These are phyloP conservation scores for Otus sunia DNA, from an alignment of 2,113 vertebrate species.

Conservation along the genomic window DNA sequence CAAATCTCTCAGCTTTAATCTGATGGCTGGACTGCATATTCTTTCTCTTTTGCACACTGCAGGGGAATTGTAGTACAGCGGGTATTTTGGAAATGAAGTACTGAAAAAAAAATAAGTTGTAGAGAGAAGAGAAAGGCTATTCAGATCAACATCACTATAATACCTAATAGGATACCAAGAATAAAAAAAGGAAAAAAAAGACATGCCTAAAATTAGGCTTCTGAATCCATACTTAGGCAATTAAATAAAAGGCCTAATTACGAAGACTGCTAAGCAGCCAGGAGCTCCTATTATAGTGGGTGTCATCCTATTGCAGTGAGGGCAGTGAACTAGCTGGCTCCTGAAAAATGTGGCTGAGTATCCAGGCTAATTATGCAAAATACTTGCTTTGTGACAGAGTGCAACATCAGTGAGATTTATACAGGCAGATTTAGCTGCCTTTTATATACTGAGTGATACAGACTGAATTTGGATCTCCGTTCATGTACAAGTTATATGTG, in stretches of 20 bases:
- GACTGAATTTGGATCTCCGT: neutral
- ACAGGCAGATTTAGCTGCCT: neutral
- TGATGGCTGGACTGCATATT: neutral
- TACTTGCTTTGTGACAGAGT: constrained; percentile 8
- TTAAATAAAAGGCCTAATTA: constrained; percentile 40
- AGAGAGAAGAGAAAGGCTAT: neutral
- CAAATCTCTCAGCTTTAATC: neutral
- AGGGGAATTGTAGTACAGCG: neutral
- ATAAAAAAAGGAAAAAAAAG: neutral
- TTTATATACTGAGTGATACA: neutral
- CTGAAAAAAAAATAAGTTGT: neutral
- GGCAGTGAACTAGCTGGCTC: constrained; percentile 27
- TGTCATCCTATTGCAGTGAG: constrained; percentile 17
- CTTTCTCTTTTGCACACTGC: neutral
- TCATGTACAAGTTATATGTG: neutral
- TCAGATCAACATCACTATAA: neutral
- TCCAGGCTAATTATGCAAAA: constrained; percentile 47
- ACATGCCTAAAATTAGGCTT: constrained; percentile 8
- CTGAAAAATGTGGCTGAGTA: constrained; percentile 20
- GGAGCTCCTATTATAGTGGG: neutral
- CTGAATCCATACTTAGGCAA: constrained; percentile 1
- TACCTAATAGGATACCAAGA: neutral
- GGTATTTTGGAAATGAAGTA: neutral
- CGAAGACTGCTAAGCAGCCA: neutral
- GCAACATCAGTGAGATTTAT: constrained; percentile 23